Conservation (phyloP, 2,888 invertebrate genomes). For the Tuberolachnus salignus region DNA sequence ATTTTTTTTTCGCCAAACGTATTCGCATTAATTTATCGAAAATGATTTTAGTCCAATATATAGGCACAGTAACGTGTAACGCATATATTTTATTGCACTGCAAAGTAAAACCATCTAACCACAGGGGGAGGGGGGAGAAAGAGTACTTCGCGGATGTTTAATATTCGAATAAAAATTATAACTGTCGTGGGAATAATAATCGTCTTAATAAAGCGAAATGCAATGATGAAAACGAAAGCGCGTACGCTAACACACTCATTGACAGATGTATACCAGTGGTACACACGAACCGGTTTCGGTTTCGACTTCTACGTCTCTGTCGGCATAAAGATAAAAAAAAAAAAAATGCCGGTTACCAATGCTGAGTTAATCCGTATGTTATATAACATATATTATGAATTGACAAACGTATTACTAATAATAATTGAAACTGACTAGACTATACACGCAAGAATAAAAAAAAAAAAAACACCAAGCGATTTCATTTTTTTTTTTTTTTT, state of each 20-base stretch:
- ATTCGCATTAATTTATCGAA: too few species aligned
- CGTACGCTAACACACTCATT: constrained; percentile 18
- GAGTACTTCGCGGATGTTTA: too few species aligned
- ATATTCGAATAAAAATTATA: too few species aligned
- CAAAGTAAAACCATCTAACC: too few species aligned
- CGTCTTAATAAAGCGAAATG: constrained; percentile 13
- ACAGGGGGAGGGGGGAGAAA: too few species aligned
- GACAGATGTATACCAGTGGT: constrained; percentile 46
- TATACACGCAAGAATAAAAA: too few species aligned
- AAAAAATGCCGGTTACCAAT: background rate
- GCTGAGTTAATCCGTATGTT: background rate
- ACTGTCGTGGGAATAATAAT: background rate
- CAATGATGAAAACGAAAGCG: constrained; percentile 51
- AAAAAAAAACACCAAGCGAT: too few species aligned
- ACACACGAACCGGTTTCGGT: constrained; percentile 26
- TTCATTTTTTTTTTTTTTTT: background rate
- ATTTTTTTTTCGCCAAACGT: too few species aligned
- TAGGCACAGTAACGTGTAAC: too few species aligned
- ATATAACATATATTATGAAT: background rate
- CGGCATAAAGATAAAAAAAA: constrained; percentile 24
- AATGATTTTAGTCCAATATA: too few species aligned
- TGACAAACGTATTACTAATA: background rate
- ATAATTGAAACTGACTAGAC: constrained; percentile 3
- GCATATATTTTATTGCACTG: too few species aligned
- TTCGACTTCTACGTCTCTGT: constrained; percentile 19